Conservation (phyloP, 2,888 invertebrate genomes). For the Ashinkailepas kermadecensis region DNA sequence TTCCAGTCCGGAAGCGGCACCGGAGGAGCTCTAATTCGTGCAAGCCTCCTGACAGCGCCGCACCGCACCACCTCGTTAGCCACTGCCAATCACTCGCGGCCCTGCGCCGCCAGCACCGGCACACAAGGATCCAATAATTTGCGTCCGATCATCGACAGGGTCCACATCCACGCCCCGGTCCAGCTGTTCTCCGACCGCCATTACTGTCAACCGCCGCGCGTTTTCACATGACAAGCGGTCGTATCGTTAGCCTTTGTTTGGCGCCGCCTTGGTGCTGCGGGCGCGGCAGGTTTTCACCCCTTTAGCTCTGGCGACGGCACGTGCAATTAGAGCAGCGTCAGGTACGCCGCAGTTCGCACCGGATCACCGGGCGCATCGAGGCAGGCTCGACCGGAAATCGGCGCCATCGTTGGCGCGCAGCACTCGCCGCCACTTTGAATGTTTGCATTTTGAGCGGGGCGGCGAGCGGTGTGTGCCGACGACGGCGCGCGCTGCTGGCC, state of each 20-base stretch:
- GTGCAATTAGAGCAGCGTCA: background rate
- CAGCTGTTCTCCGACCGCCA: background rate
- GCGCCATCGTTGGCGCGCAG: background rate
- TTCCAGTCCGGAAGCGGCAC: too few relatives aligned
- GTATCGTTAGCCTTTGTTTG: conserved; percentile 10
- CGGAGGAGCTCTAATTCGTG: too few relatives aligned
- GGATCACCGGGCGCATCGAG: background rate
- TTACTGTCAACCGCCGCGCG: background rate
- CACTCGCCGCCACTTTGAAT: conserved; percentile 12
- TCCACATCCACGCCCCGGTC: background rate
- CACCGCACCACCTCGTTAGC: too few relatives aligned
- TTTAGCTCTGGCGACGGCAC: background rate
- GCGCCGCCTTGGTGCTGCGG: background rate
- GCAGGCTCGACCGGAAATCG: background rate
- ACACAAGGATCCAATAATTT: too few relatives aligned
- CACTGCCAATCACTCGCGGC: too few relatives aligned
- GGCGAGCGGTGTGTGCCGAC: background rate
- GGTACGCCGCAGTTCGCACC: background rate
- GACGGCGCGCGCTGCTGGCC: background rate
- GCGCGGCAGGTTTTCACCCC: background rate
- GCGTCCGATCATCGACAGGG: too few relatives aligned
- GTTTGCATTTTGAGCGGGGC: background rate
- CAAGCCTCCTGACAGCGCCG: too few relatives aligned
- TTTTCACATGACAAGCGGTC: background rate
- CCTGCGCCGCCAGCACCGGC: too few relatives aligned